These are phyloP conservation scores for Molothrus aeneus DNA, from an alignment of 2,797 vertebrate species.

Conservation along the genomic window DNA sequence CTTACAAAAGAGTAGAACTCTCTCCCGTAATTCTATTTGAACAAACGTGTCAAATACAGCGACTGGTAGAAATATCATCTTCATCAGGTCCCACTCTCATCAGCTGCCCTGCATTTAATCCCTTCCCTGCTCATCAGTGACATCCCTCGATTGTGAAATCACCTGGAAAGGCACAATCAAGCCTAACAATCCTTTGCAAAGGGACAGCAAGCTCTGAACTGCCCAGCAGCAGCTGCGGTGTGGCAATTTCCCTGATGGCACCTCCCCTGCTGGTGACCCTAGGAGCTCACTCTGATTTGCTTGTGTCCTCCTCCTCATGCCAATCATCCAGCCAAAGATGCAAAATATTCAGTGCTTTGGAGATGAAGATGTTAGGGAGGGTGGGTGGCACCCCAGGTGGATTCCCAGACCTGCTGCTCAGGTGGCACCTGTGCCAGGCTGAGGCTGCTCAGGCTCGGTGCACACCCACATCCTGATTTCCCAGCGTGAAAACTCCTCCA, in stretches of 20 bases:
- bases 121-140: conserved; percentile 14
- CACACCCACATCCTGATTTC: not conserved
- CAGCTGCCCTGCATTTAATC: conserved; percentile 36
- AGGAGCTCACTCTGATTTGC: not conserved
- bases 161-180: conserved; percentile 37
- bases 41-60: not conserved
- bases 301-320: not conserved
- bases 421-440: not conserved
- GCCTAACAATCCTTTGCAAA: not conserved
- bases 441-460: not conserved
- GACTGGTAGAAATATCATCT: not conserved
- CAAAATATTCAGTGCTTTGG: not conserved
- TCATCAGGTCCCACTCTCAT: conserved; percentile 17
- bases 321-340: not conserved
- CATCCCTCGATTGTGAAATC: conserved; percentile 24
- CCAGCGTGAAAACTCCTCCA: not conserved
- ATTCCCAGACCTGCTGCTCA: not conserved
- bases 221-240: not conserved
- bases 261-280: not conserved
- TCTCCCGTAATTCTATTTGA: conserved; percentile 40
- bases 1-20: not conserved
- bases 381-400: not conserved
- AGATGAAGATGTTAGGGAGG: not conserved
- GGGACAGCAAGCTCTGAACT: conserved; percentile 3
- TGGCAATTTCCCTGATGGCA: not conserved